phyloP scores from a whole-genome alignment of 1,140 invertebrate species.

The Bombyx mandarina region DNA sequence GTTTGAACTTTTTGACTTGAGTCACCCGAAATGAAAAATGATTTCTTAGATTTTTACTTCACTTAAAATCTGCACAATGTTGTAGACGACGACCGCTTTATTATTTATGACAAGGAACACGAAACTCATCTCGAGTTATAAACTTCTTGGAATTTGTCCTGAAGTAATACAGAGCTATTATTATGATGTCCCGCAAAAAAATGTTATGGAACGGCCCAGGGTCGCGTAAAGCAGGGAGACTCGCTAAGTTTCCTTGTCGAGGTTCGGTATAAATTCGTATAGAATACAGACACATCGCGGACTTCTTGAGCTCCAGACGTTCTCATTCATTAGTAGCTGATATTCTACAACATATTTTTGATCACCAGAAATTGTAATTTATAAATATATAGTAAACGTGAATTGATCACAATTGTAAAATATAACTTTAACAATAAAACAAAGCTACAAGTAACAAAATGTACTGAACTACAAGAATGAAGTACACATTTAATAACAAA shows the following conservation, averaged over 20 bases:
- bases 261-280: no score
- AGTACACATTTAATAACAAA: slow-evolving; percentile 14
- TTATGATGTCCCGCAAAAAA: slow-evolving; percentile 70
- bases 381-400: background rate
- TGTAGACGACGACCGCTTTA: slow-evolving; percentile 69
- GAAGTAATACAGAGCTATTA: slow-evolving; percentile 71
- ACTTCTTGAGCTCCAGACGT: no score
- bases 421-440: no score
- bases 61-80: slow-evolving; percentile 68
- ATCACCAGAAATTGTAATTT: no score
- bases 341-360: no score
- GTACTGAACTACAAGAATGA: background rate
- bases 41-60: slow-evolving; percentile 66
- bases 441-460: background rate
- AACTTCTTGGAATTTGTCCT: slow-evolving; percentile 71
- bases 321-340: no score
- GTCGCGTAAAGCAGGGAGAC: slow-evolving; percentile 25
- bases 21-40: slow-evolving; percentile 54
- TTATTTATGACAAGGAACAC: slow-evolving; percentile 71
- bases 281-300: no score
- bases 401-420: background rate
- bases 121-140: slow-evolving; percentile 71
- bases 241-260: no score
- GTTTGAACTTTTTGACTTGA: slow-evolving; percentile 29
- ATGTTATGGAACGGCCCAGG: slow-evolving; percentile 42